A percentile compares a stretch with the other conserved stretches of the same genome.
phyloP scores from a whole-genome alignment of 2,113 vertebrate species.

The Chascanopsetta lugubris region DNA sequence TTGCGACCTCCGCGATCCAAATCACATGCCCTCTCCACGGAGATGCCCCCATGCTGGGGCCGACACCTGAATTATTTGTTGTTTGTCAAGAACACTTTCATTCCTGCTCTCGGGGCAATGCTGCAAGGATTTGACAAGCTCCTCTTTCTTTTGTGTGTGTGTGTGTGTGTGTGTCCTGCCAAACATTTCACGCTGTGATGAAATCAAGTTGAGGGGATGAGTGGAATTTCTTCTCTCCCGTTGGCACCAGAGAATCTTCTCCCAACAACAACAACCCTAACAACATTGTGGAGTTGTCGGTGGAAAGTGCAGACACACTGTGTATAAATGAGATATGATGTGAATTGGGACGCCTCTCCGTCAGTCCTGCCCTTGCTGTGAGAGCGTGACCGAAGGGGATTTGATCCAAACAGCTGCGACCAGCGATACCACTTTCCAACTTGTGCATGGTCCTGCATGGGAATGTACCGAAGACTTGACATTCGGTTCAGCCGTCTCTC shows the following conservation, averaged over 20 bases:
- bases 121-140: slow-evolving; percentile 19
- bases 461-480: slow-evolving; percentile 50
- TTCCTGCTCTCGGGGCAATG: slow-evolving; percentile 6
- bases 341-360: slow-evolving; percentile 18
- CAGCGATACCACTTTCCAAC: slow-evolving; percentile 30
- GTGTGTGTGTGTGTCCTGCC: too few species aligned
- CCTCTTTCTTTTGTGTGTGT: slow-evolving; percentile 15
- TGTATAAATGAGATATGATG: slow-evolving; percentile 11
- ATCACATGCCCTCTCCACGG: not conserved
- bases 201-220: slow-evolving; percentile 11
- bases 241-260: slow-evolving; percentile 14
- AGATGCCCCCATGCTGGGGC: too few species aligned
- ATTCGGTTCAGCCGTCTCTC: slow-evolving; percentile 42
- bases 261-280: not conserved
- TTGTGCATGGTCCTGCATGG: slow-evolving; percentile 13
- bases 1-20: not conserved
- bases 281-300: too few species aligned
- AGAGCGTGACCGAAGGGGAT: slow-evolving; percentile 43
- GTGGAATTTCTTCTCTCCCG: not conserved
- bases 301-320: slow-evolving; percentile 5
- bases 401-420: slow-evolving; percentile 59
- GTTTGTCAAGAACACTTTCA: slow-evolving; percentile 24
- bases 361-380: slow-evolving; percentile 38
- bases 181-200: slow-evolving; percentile 35
- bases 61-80: slow-evolving; percentile 28